These are phyloP conservation scores for Pseudococcus longispinus DNA, from an alignment of 2,888 invertebrate genomes.

Conservation along the genomic window DNA sequence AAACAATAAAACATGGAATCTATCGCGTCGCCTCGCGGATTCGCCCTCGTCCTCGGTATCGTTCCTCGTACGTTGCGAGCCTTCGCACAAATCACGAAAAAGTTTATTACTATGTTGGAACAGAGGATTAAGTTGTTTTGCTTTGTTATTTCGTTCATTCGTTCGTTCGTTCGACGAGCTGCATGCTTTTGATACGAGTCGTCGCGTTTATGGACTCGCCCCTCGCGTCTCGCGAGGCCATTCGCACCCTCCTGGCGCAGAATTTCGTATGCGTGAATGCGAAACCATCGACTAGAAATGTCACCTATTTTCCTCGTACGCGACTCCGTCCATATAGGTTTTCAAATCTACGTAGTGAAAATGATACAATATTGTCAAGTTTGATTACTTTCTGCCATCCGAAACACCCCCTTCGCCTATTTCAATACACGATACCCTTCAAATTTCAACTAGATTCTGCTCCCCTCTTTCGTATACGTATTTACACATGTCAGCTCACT, in stretches of 20 bases:
- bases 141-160: slow-evolving; percentile 17
- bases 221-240: not conserved
- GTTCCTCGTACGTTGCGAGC: not conserved
- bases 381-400: not conserved
- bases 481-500: not conserved
- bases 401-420: not conserved
- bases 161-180: not conserved
- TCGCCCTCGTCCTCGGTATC: not conserved
- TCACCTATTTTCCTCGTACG: not conserved
- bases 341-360: not conserved
- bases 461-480: not conserved
- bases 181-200: not conserved
- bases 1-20: slow-evolving; percentile 42
- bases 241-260: not conserved
- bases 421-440: not conserved
- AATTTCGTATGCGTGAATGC: not conserved
- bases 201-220: not conserved
- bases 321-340: no score
- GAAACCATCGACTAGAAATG: not conserved
- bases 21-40: not conserved
- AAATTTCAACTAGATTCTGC: not conserved
- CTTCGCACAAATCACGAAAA: slow-evolving; percentile 33
- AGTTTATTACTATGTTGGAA: slow-evolving; percentile 37
- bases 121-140: slow-evolving; percentile 38
- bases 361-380: not conserved